phyloP scores from a whole-genome alignment of 2,113 vertebrate genomes.

The Nansenia antarctica region DNA sequence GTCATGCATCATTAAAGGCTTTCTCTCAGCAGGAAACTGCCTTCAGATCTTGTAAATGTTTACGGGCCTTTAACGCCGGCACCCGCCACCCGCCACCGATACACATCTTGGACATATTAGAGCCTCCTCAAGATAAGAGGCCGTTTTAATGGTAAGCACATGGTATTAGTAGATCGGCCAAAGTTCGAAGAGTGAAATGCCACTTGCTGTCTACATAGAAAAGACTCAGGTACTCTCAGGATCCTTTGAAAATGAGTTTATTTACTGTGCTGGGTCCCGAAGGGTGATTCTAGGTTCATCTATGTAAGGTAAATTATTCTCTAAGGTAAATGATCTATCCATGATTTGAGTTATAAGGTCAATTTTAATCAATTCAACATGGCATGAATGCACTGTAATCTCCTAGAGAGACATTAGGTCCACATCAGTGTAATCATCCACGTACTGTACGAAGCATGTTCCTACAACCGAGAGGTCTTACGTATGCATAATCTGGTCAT shows the following conservation, averaged over 20 bases:
- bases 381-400: too few species aligned
- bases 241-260: neutral
- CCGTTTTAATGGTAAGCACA: conserved; percentile 51
- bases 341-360: too few species aligned
- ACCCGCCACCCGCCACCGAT: conserved; percentile 53
- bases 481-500: neutral
- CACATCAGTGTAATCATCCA: too few species aligned
- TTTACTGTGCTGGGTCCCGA: neutral
- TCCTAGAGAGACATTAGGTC: too few species aligned
- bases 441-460: too few species aligned
- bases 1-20: conserved; percentile 67
- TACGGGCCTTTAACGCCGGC: conserved; percentile 26
- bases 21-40: conserved; percentile 48
- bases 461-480: too few species aligned
- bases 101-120: conserved; percentile 64
- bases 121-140: conserved; percentile 40
- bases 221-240: neutral
- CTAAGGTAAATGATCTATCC: too few species aligned
- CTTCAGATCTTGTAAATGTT: conserved; percentile 57
- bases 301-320: neutral
- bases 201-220: neutral
- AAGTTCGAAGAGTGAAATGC: neutral
- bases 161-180: conserved; percentile 8
- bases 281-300: too few species aligned
- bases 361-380: too few species aligned